Evolutionary conservation across 1,140 invertebrate species (phyloP), one percentile per base, ranked within the genome.

Genomic region (Sesamia nonagrioides): DNA sequence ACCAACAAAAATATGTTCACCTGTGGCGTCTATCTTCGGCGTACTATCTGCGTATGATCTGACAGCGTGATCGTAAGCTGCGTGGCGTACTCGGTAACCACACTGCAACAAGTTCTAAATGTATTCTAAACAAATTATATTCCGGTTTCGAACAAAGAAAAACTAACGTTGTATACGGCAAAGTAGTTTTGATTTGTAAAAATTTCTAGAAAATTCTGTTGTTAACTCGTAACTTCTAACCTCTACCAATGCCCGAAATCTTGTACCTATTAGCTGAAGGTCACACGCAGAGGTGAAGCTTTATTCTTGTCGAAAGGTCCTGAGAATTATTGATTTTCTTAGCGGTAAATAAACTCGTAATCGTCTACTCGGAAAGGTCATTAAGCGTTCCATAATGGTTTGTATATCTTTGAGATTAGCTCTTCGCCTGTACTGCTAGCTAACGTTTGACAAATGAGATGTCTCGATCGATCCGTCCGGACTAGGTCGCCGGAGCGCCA

Each of bases 381-480:
- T 66, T 66, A 66, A 18, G 37, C 37, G n/a, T 17, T 50, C 45
- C 45, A 6, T 50, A 50, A n/a, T 50, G 6, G 61, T 42, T 9
- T 42, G 7, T 66, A 66, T 42, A 42, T 42, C 17, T 18, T 42
- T 17, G 37, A 42, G 61, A 66, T 66, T 66, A 66, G 17, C 37
- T 42, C 61, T 66, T 8, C 61, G 61, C 21, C 21, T 60, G 56
- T 33, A 37, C 35, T 11, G 37, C 21, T 42, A 27, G n/a, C n/a
- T n/a, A 63, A n/a, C 61, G 61, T 66, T 66, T 42, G 61, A 66
- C 37, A 66, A 66, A 66, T 66, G 61, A 13, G 61, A 17, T 66
- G 61, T 66, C 17, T 66, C 6, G 13, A 66, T 66, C 61, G 61
- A 66, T 42, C 61, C 61, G 17, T 11, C 17, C 37, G 17, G 61